Evolutionary conservation across 2,888 invertebrate species (phyloP).

Genomic region (Drosophila niveifrons): DNA sequence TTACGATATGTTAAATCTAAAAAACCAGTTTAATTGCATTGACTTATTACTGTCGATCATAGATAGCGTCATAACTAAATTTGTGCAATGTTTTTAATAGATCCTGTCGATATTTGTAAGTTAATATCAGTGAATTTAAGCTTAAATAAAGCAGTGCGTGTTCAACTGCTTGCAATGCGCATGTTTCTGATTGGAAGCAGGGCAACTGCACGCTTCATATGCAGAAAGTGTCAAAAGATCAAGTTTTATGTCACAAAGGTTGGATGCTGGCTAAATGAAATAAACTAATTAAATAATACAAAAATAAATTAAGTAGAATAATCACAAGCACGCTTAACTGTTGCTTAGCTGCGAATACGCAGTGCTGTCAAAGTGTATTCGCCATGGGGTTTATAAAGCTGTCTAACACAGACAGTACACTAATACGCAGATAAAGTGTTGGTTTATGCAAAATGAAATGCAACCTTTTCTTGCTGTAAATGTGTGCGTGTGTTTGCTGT

Average conservation of each 20-base stretch:
- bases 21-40: no score
- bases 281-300: conserved; percentile 7
- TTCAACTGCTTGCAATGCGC: not conserved
- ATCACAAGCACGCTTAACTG: conserved; percentile 14
- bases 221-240: not conserved
- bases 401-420: conserved; percentile 42
- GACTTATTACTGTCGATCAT: no score
- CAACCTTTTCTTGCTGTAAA: conserved; percentile 4
- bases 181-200: not conserved
- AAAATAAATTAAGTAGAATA: conserved; percentile 13
- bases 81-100: not conserved
- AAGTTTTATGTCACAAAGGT: not conserved
- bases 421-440: conserved; percentile 58
- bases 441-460: conserved; percentile 62
- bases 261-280: conserved; percentile 1
- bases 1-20: no score
- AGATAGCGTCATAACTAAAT: no score
- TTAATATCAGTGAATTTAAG: not conserved
- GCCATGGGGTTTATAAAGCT: conserved; percentile 52
- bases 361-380: conserved; percentile 25
- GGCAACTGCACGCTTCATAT: not conserved
- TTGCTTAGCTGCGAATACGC: conserved; percentile 30
- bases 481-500: conserved; percentile 6
- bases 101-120: not conserved
- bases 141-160: not conserved